phyloP scores from a whole-genome alignment of 2,797 vertebrate species.

The Hemibagrus guttatus region DNA sequence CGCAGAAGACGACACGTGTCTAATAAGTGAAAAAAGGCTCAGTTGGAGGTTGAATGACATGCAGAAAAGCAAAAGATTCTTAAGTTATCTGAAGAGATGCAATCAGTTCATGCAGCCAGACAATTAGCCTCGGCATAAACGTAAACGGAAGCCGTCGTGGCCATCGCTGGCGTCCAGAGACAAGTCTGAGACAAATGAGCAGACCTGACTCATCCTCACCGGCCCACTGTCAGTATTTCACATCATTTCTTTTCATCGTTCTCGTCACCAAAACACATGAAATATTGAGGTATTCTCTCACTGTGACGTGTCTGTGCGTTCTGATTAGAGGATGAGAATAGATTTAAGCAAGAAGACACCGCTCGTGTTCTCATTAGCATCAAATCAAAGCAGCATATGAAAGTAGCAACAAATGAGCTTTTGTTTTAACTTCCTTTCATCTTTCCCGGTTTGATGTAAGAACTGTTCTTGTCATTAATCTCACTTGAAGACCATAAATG shows the following conservation, averaged over 20 bases:
- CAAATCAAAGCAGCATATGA: slow-evolving; percentile 76
- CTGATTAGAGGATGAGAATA: slow-evolving; percentile 71
- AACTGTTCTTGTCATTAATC: slow-evolving; percentile 75
- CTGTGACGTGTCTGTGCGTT: slow-evolving; percentile 65
- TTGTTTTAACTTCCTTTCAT: slow-evolving; percentile 77
- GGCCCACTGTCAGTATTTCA: slow-evolving; percentile 30
- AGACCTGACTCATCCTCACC: slow-evolving; percentile 13
- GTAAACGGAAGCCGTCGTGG: slow-evolving; percentile 20
- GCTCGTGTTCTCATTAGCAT: slow-evolving; percentile 78
- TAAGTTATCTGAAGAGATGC: slow-evolving; percentile 65
- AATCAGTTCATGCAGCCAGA: slow-evolving; percentile 61
- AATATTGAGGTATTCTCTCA: slow-evolving; percentile 66
- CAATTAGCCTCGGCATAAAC: slow-evolving; percentile 62
- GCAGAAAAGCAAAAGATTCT: slow-evolving; percentile 73
- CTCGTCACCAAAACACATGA: slow-evolving; percentile 50
- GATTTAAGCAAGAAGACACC: slow-evolving; percentile 69
- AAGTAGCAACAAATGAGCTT: slow-evolving; percentile 72
- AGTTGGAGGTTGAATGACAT: slow-evolving; percentile 73
- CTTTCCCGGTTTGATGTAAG: slow-evolving; percentile 72
- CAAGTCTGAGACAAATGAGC: slow-evolving; percentile 43
- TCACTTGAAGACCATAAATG: slow-evolving; percentile 71
- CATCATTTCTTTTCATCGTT: slow-evolving; percentile 21
- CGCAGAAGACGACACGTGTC: slow-evolving; percentile 64
- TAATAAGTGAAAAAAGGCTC: slow-evolving; percentile 69
- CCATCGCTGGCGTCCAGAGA: slow-evolving; percentile 19